Evolutionary conservation across 2,888 invertebrate species (phyloP).

Genomic region (Agapetus fuscipes): DNA sequence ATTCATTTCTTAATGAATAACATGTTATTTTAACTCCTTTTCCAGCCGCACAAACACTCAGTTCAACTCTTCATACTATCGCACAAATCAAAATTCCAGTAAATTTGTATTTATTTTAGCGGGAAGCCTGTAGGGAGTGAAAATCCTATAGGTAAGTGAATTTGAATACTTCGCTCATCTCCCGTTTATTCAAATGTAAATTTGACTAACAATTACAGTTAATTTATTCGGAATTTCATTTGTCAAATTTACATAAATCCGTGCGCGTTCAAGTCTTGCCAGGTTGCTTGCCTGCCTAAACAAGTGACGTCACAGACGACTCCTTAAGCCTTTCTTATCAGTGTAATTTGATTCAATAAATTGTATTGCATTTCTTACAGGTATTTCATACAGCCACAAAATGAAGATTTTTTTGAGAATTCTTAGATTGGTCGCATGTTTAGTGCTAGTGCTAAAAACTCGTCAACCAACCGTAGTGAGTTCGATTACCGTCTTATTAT

Average conservation of each 20-base stretch:
- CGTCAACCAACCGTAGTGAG: too few species aligned
- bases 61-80: background rate
- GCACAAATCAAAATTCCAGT: background rate
- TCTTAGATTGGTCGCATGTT: too few species aligned
- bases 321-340: background rate
- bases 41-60: background rate
- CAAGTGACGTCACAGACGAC: background rate
- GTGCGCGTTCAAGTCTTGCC: background rate
- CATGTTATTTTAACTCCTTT: background rate
- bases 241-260: background rate
- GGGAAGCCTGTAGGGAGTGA: too few species aligned
- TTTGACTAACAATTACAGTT: background rate
- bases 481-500: too few species aligned
- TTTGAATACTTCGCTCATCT: background rate
- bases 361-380: too few species aligned
- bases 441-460: too few species aligned
- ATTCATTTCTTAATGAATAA: background rate
- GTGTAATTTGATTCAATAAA: too few species aligned
- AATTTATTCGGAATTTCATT: constrained; percentile 1
- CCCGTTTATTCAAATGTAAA: background rate
- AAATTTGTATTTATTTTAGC: background rate
- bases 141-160: too few species aligned
- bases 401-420: too few species aligned
- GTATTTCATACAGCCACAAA: too few species aligned
- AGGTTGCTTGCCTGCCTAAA: too few species aligned